Percentiles rank a stretch among this genome's conserved stretches.
Evolutionary conservation across 2,113 vertebrate genomes (phyloP).

Genomic region (Phalacrocorax pelagicus): DNA sequence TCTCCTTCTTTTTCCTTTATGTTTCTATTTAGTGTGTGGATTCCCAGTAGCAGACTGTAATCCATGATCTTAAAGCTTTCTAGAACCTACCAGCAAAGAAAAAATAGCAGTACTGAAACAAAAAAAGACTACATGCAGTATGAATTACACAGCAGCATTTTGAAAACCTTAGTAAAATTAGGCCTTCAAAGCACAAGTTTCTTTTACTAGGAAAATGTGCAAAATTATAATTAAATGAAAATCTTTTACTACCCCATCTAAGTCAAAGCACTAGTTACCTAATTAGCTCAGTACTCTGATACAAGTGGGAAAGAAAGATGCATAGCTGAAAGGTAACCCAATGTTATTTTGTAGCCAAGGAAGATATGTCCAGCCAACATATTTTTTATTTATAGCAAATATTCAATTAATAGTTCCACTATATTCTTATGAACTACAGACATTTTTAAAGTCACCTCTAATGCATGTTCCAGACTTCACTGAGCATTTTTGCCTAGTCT

Average conservation of each 20-base stretch:
- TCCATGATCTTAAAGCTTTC: constrained; percentile 99
- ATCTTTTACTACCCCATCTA: neutral
- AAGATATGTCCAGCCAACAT: neutral
- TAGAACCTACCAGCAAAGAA: constrained; percentile 81
- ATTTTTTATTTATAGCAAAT: neutral
- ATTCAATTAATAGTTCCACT: neutral
- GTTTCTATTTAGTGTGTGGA: constrained; percentile 86
- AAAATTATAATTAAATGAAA: neutral
- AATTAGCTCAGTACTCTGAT: neutral
- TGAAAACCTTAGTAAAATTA: neutral
- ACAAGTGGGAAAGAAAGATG: neutral
- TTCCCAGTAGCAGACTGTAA: constrained; percentile 93
- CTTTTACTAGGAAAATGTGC: neutral
- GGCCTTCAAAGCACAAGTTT: neutral
- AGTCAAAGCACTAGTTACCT: neutral
- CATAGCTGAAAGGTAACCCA: neutral
- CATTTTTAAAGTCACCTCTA: neutral
- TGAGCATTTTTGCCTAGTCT: neutral
- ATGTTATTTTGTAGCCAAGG: neutral
- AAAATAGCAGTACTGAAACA: neutral
- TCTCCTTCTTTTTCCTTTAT: constrained; percentile 85
- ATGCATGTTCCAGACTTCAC: neutral
- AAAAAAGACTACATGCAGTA: neutral
- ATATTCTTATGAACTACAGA: neutral
- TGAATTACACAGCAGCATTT: neutral